Evolutionary conservation across 92 coral and sea anemone genomes (phyloP).

Genomic region (Zoanthus gigantus): DNA sequence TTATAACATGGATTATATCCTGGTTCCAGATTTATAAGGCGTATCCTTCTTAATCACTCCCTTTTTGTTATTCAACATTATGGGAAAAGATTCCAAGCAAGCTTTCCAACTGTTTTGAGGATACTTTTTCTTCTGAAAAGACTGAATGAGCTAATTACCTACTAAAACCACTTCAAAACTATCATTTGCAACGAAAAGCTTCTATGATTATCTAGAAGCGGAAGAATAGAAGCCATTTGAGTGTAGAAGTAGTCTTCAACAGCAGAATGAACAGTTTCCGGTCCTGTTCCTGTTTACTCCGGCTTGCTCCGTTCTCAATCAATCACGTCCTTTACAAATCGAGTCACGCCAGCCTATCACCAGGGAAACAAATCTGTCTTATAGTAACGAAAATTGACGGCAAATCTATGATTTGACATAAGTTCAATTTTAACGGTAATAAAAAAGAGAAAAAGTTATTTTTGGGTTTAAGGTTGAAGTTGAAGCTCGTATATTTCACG

Average conservation of each 20-base stretch:
- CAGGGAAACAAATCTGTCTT: not conserved
- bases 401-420: not conserved
- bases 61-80: not conserved
- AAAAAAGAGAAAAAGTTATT: not conserved
- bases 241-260: slow-evolving; percentile 10
- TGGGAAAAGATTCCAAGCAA: not conserved
- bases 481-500: not conserved
- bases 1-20: too few species aligned
- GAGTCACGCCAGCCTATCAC: slow-evolving; percentile 3
- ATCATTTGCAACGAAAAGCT: not conserved
- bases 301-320: not conserved
- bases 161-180: not conserved
- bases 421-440: not conserved
- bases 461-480: not conserved
- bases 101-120: not conserved
- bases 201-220: slow-evolving; percentile 21
- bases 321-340: not conserved
- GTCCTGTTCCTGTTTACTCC: slow-evolving; percentile 15
- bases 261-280: slow-evolving; percentile 19
- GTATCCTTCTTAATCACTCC: too few species aligned
- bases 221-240: slow-evolving; percentile 30
- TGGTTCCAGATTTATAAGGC: too few species aligned
- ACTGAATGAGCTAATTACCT: not conserved
- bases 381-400: not conserved
- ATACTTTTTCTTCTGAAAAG: not conserved